A percentile compares a stretch with the other conserved stretches of the same genome.
phyloP scores from a whole-genome alignment of 2,888 invertebrate species.

The Embidobia sp. region DNA sequence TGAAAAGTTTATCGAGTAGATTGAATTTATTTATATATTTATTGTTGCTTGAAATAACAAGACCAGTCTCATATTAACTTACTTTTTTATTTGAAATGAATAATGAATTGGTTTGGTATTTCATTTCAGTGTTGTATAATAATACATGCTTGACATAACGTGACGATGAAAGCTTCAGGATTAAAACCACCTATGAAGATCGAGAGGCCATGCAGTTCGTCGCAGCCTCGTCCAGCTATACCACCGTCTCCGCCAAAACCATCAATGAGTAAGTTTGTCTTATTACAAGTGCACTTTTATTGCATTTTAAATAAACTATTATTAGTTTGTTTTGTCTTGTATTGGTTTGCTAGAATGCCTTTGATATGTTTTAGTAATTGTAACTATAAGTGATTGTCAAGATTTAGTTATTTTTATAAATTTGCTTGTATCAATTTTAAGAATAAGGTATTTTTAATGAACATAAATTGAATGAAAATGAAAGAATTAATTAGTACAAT shows the following conservation, averaged over 20 bases:
- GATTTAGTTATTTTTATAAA: too few relatives aligned
- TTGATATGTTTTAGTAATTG: too few relatives aligned
- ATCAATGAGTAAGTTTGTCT: constrained; percentile 60
- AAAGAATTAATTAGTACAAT: too few relatives aligned
- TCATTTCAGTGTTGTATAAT: constrained; percentile 63
- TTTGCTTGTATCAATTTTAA: too few relatives aligned
- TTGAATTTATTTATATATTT: constrained; percentile 8
- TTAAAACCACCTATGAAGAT: constrained; percentile 86
- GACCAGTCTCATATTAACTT: constrained; percentile 23
- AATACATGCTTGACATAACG: constrained; percentile 64
- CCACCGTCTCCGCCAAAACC: constrained; percentile 83
- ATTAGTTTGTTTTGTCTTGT: neutral
- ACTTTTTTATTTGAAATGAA: constrained; percentile 24
- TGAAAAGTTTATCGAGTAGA: neutral
- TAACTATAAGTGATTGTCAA: too few relatives aligned
- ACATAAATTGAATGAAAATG: too few relatives aligned
- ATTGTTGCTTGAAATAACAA: constrained; percentile 23
- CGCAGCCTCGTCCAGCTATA: constrained; percentile 86
- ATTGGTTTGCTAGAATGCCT: too few relatives aligned
- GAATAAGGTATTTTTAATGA: too few relatives aligned
- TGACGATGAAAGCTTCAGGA: constrained; percentile 84
- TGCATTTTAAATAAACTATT: too few relatives aligned
- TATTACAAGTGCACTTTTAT: neutral
- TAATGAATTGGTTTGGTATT: constrained; percentile 58
- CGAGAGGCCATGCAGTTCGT: constrained; percentile 85